Base-by-base conservation (phyloP, 2,797 vertebrate species). In the Margarornis squamiger region DNA sequence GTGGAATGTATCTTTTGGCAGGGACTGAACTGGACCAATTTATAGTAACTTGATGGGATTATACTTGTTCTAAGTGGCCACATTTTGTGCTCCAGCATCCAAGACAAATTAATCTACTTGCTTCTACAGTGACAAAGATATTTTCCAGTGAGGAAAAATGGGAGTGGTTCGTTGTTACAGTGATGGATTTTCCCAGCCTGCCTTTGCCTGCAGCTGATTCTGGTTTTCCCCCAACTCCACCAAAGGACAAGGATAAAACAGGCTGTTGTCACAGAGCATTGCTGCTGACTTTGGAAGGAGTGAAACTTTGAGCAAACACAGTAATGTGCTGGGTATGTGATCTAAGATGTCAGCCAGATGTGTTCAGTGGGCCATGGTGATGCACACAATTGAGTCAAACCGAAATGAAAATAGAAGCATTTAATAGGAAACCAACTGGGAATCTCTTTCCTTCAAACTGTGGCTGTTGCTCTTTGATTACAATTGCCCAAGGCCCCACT, bases 381-480 rank as follows among this genome's bases (percentile, higher is more conserved):
- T 97, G 80, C 95, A 94, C 94, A 93, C 91, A 86, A 88, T 87
- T 94, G 89, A 96, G 43, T 92, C 89, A 93, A 96, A 93, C 59
- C 91, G 86, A 95, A 96, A 95, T 81, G 82, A 91, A 97, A 96
- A 94, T 14, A 86, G 82, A 96, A 92, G 73, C 72, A 75, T 94
- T 95, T 95, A 97, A 91, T 88, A 88, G 91, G 76, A 96, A 95
- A 86, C 71, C 94, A 92, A 92, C 73, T 88, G 95, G 91, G 96
- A 96, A 88, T 92, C 79, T 84, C 78, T 72, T 87, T 70, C 59
- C 76, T 95, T 78, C 80, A 84, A 81, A 92, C 75, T 73, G 66
- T 82, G 86, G 79, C 88, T 94, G 88, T 67, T 96, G 88, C 94
- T 93, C 88, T 96, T 96, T 96, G 95, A 95, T 96, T 96, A 96